These are phyloP conservation scores for Pteropus alecto DNA, from an alignment of 2,113 vertebrate genomes.

Conservation along the genomic window DNA sequence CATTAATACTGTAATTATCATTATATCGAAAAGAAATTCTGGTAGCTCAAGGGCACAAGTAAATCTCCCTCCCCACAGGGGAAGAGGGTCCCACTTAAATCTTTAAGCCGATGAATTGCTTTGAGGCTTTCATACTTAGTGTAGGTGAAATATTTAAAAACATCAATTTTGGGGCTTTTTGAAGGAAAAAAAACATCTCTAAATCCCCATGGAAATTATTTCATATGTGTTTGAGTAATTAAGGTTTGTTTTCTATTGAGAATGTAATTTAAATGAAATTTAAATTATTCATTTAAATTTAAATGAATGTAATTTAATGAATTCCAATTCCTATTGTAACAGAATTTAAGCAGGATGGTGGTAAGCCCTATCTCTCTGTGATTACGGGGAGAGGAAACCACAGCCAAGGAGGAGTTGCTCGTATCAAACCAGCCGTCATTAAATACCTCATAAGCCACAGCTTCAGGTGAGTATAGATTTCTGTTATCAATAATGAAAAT, in stretches of 20 bases:
- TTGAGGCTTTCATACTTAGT: background rate
- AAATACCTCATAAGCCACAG: constrained; percentile 94
- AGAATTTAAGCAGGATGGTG: constrained; percentile 90
- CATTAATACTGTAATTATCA: background rate
- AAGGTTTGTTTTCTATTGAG: background rate
- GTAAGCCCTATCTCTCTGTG: constrained; percentile 92
- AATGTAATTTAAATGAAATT: constrained; percentile 8
- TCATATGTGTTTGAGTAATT: constrained; percentile 17
- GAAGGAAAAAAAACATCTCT: background rate
- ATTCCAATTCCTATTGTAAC: constrained; percentile 77
- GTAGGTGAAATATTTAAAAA: constrained; percentile 10
- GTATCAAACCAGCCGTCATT: constrained; percentile 95
- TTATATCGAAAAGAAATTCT: background rate
- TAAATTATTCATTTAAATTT: background rate
- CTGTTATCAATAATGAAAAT: constrained; percentile 51
- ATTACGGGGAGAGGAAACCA: constrained; percentile 99
- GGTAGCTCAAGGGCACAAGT: background rate
- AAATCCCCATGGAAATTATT: constrained; percentile 20
- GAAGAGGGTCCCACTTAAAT: background rate
- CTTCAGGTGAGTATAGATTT: constrained; percentile 88
- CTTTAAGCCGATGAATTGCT: background rate
- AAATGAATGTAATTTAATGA: too few species aligned
- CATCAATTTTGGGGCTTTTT: background rate
- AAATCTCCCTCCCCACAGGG: background rate
- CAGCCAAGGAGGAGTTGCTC: constrained; percentile 96